These are phyloP conservation scores for Carapus acus DNA, from an alignment of 2,797 vertebrate species.

Conservation along the genomic window DNA sequence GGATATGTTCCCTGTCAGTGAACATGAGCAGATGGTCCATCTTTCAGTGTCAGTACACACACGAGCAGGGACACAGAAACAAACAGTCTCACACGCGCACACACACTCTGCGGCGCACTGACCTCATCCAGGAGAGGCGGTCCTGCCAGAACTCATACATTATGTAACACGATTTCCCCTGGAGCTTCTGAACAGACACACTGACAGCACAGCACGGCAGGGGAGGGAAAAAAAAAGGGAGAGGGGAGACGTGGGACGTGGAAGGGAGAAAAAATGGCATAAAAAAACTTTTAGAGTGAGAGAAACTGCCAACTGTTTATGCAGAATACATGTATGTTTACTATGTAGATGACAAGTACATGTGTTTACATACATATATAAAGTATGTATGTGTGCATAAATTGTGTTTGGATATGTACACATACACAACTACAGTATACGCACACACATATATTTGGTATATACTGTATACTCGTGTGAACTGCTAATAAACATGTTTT, in stretches of 20 bases:
- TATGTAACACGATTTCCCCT: constrained; percentile 75
- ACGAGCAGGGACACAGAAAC: constrained; percentile 20
- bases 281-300: neutral
- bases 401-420: too few relatives aligned
- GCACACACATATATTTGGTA: too few relatives aligned
- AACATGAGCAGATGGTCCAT: constrained; percentile 66
- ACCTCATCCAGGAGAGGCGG: constrained; percentile 81
- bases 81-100: constrained; percentile 21
- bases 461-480: too few relatives aligned
- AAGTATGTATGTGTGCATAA: too few relatives aligned
- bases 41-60: constrained; percentile 27
- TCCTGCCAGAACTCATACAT: constrained; percentile 83
- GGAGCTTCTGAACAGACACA: constrained; percentile 85
- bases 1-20: constrained; percentile 52
- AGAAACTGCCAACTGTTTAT: too few relatives aligned
- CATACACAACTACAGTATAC: too few relatives aligned
- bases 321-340: too few relatives aligned
- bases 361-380: too few relatives aligned
- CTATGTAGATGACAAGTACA: too few relatives aligned
- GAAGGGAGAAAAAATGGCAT: constrained; percentile 8
- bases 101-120: constrained; percentile 39
- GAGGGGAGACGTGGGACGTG: constrained; percentile 24
- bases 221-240: constrained; percentile 26
- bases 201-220: too few relatives aligned
- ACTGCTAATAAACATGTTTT: too few relatives aligned